phyloP scores from a whole-genome alignment of 2,113 vertebrate species.

The Phrynosoma blainvillii region DNA sequence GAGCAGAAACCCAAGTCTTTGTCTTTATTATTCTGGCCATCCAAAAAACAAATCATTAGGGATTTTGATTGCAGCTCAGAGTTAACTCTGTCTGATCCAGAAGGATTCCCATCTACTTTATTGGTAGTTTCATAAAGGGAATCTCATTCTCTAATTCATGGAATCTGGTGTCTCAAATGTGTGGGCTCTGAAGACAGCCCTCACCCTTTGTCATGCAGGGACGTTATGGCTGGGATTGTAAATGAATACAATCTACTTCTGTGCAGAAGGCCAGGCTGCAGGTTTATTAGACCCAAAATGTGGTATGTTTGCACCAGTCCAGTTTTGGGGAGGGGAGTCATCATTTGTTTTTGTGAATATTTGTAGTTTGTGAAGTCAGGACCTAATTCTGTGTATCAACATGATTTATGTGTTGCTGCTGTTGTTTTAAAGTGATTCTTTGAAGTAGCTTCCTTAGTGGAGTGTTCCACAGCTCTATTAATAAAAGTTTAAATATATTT shows the following conservation, averaged over 20 bases:
- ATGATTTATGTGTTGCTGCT: background rate
- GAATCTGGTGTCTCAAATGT: background rate
- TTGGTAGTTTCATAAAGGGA: background rate
- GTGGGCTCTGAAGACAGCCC: background rate
- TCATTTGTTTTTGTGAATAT: background rate
- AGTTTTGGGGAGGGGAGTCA: background rate
- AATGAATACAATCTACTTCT: background rate
- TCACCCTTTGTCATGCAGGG: background rate
- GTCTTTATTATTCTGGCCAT: background rate
- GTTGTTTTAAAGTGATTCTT: background rate
- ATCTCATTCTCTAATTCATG: background rate
- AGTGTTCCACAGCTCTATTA: background rate
- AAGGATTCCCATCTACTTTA: background rate
- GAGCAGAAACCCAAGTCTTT: background rate
- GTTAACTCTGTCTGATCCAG: background rate
- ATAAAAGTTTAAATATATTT: background rate
- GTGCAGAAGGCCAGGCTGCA: background rate
- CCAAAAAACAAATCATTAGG: background rate
- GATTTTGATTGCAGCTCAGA: background rate
- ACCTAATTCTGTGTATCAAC: background rate
- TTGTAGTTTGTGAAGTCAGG: background rate
- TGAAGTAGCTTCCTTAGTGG: background rate
- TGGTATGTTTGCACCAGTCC: background rate
- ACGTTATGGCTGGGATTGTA: background rate
- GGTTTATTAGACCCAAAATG: background rate